Base-by-base conservation (phyloP, 2,888 invertebrate genomes). In the Eurytoma californica region DNA sequence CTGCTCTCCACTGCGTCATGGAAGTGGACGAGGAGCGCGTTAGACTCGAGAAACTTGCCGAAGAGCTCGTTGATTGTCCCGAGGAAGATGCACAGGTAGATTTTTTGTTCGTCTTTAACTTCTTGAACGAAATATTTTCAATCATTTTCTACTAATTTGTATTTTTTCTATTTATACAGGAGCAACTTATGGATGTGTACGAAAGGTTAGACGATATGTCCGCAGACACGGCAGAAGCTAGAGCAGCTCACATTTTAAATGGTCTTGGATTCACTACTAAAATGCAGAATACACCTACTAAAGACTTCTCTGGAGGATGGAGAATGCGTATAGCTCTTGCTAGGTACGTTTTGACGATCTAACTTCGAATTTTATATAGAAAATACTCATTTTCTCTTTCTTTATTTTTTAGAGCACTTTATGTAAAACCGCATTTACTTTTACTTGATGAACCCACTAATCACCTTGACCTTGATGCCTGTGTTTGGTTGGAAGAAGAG, bases 401-500 rank as follows among this genome's bases (percentile, higher is more conserved):
- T 57, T 28, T 58, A 51, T 67, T 82, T 61, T 78, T 66, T 53
- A 88, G 98, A 85, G 99, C 99, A 1, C 92, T 99, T 57, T 99
- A 98, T 90, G 95, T 99, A 65, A 99, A 99, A 90, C 99, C 99
- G 0, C 99, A 99, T 88, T 91, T 99, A 79, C 91, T 99, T 83
- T 92, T 99, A 86, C 93, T 99, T 55, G 99, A 99, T 90, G 99
- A 99, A 92, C 99, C 99, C 3, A 99, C 99, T 14, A 99, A 99
- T 92, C 99, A 99, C 91, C 94, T 99, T 82, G 99, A 99, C 93
- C 93, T 99, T 84, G 98, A 99, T 89, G 99, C 99, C 77, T 99
- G 99, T 90, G 99, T 99, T 65, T 99, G 99, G 99, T 93, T 99
- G 77, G 99, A 99, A 91, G 97, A 98, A 90, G 99, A 99, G 91